phyloP scores from a whole-genome alignment of 1,140 invertebrate species.

The Zaprionus camerounensis region DNA sequence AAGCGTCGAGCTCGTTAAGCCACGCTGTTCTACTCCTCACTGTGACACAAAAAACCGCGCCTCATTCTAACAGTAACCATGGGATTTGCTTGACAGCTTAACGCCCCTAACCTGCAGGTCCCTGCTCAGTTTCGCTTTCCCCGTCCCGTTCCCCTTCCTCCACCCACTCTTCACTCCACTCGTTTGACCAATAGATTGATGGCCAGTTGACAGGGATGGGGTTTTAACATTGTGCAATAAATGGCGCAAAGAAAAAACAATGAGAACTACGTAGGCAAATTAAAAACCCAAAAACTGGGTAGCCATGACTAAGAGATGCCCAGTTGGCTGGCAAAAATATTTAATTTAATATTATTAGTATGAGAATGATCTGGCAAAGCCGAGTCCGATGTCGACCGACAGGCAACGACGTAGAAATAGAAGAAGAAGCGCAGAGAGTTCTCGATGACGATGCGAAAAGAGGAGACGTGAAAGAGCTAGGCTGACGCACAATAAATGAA shows the following conservation, averaged over 20 bases:
- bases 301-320: background rate
- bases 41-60: slow-evolving; percentile 64
- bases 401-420: too few species aligned
- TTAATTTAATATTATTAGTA: background rate
- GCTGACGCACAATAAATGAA: too few species aligned
- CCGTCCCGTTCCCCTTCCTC: background rate
- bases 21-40: background rate
- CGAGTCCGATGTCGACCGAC: too few species aligned
- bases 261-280: slow-evolving; percentile 4
- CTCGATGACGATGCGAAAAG: too few species aligned
- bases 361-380: too few species aligned
- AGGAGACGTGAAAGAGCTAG: too few species aligned
- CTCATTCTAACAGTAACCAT: slow-evolving; percentile 55
- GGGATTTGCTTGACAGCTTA: slow-evolving; percentile 71
- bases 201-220: slow-evolving; percentile 71
- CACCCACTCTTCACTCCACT: background rate
- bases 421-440: too few species aligned
- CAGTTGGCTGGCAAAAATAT: background rate
- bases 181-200: slow-evolving; percentile 72
- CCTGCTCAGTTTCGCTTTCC: background rate
- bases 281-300: background rate
- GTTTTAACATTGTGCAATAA: slow-evolving; percentile 66
- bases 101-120: slow-evolving; percentile 30
- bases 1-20: slow-evolving; percentile 69
- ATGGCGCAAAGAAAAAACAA: slow-evolving; percentile 21